Evolutionary conservation across 2,113 vertebrate genomes (phyloP).

Genomic region (Phyllostomus hastatus): DNA sequence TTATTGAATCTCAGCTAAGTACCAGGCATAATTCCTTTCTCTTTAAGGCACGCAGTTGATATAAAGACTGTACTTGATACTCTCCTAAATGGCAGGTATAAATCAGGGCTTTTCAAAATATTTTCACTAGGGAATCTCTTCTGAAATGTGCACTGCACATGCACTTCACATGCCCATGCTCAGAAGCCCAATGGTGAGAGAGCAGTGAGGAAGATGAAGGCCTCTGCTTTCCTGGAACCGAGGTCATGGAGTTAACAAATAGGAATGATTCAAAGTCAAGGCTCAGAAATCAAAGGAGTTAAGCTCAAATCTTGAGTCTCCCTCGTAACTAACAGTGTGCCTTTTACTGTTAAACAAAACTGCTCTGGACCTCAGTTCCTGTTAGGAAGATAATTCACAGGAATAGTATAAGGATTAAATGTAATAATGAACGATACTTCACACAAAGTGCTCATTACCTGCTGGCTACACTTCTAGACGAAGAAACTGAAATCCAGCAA

Average conservation of each 20-base stretch:
- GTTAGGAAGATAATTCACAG: neutral
- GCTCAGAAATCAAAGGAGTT: neutral
- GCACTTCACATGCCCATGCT: fast-evolving
- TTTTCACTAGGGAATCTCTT: neutral
- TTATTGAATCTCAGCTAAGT: neutral
- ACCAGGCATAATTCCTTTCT: neutral
- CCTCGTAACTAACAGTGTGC: neutral
- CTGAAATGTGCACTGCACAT: neutral
- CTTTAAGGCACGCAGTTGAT: neutral
- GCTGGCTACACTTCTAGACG: neutral
- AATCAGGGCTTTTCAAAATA: neutral
- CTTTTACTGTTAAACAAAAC: neutral
- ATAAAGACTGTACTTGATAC: neutral
- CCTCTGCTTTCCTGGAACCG: neutral
- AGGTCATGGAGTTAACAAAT: neutral
- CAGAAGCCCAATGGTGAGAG: neutral
- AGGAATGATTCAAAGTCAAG: neutral
- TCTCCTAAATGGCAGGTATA: neutral
- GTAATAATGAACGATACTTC: neutral
- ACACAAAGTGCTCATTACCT: neutral
- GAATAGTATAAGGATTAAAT: neutral
- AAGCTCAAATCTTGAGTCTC: neutral
- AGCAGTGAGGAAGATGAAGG: neutral
- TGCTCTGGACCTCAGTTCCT: neutral
- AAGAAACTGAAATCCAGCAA: neutral